A percentile compares a stretch with the other conserved stretches of the same genome.
phyloP scores from a whole-genome alignment of 1,140 invertebrate species.

The Drosophila ambigua region DNA sequence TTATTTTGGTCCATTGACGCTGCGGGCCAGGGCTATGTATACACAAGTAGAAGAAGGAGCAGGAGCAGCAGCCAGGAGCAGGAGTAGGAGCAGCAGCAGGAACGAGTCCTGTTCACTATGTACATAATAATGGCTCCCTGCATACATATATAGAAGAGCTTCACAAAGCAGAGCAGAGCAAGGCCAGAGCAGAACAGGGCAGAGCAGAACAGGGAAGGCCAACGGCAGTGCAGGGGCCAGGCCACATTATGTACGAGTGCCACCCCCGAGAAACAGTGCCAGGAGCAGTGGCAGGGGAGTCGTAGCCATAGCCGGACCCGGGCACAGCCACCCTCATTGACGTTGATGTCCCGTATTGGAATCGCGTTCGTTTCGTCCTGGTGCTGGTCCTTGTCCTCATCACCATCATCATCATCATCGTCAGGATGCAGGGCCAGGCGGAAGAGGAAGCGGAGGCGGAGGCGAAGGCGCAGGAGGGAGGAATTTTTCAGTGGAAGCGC shows the following conservation, averaged over 20 bases:
- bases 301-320: slow-evolving; percentile 19
- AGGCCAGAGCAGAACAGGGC: no score
- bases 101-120: slow-evolving; percentile 21
- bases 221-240: slow-evolving; percentile 48
- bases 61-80: neutral
- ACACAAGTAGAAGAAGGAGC: slow-evolving; percentile 29
- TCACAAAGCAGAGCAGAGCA: no score
- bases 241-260: slow-evolving; percentile 70
- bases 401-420: slow-evolving; percentile 29
- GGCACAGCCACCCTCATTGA: slow-evolving; percentile 67
- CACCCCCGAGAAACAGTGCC: slow-evolving; percentile 40
- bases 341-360: slow-evolving; percentile 83
- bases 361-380: slow-evolving; percentile 72
- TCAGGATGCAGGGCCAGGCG: neutral
- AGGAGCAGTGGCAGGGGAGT: slow-evolving; percentile 31
- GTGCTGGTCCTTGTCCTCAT: slow-evolving; percentile 14
- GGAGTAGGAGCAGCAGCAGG: neutral
- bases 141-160: slow-evolving; percentile 1
- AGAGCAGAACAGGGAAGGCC: slow-evolving; percentile 3
- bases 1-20: slow-evolving; percentile 84
- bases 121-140: slow-evolving; percentile 31
- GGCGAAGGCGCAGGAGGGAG: no score
- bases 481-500: slow-evolving; percentile 16
- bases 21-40: slow-evolving; percentile 70
- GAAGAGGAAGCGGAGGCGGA: slow-evolving; percentile 14